A percentile compares a stretch with the other conserved stretches of the same genome.
phyloP scores from a whole-genome alignment of 2,797 vertebrate species.

The Macropus fuliginosus region DNA sequence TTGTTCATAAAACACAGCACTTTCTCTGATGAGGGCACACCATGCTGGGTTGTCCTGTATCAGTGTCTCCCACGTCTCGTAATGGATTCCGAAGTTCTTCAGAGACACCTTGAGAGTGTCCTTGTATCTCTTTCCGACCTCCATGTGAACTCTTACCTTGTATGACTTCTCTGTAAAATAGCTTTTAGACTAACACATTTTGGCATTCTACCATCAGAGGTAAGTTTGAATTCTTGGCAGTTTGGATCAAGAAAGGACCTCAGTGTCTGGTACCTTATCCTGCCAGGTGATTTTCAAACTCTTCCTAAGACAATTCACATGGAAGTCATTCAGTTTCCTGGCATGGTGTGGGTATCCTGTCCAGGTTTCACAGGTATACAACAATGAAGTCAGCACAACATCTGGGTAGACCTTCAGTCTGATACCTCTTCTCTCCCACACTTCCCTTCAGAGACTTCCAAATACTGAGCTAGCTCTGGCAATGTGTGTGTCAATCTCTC shows the following conservation, averaged over 20 bases:
- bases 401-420: not conserved
- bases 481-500: not conserved
- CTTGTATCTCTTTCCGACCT: no score
- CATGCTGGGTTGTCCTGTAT: no score
- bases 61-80: no score
- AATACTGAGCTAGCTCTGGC: not conserved
- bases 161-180: no score
- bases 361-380: not conserved
- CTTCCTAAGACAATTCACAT: not conserved
- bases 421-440: not conserved
- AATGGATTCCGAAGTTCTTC: no score
- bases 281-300: not conserved
- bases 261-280: not conserved
- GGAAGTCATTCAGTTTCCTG: not conserved
- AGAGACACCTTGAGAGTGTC: no score
- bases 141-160: no score
- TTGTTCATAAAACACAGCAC: no score
- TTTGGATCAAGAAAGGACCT: not conserved
- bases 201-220: no score
- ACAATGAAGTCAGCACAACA: not conserved
- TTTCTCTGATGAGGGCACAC: no score
- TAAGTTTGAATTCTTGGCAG: not conserved
- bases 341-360: no score
- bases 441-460: not conserved
- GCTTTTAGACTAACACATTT: no score